A percentile compares a stretch with the other conserved stretches of the same genome.
phyloP scores from a whole-genome alignment of 92 coral and sea anemone species.

The Epizoanthus ramosus region DNA sequence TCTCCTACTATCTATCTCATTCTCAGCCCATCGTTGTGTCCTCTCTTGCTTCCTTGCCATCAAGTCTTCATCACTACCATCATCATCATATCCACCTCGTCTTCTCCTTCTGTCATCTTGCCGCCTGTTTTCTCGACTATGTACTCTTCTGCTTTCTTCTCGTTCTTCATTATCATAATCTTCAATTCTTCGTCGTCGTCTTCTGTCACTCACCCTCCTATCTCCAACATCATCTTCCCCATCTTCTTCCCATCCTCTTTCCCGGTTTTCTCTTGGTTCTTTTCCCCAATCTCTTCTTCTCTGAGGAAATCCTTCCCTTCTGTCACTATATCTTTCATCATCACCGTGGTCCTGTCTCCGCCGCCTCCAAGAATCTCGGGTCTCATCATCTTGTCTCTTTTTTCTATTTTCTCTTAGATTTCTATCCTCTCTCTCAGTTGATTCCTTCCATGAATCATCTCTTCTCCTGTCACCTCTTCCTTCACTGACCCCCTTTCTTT shows the following conservation, averaged over 20 bases:
- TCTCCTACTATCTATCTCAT: constrained; percentile 10
- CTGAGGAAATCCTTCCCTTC: not conserved
- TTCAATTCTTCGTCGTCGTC: constrained; percentile 10
- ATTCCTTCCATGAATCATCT: constrained; percentile 6
- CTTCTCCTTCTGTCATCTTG: constrained; percentile 19
- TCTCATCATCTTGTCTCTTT: constrained; percentile 19
- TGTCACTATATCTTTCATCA: not conserved
- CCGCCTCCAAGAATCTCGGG: constrained; percentile 4
- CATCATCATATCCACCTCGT: constrained; percentile 20
- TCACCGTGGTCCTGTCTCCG: not conserved
- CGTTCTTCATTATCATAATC: constrained; percentile 8
- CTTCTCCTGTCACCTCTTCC: constrained; percentile 17
- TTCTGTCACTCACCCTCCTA: constrained; percentile 15
- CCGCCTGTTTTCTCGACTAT: not conserved
- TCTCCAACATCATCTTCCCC: constrained; percentile 3
- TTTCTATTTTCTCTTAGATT: constrained; percentile 26
- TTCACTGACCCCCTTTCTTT: constrained; percentile 8
- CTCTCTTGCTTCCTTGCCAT: constrained; percentile 49
- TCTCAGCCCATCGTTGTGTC: constrained; percentile 47
- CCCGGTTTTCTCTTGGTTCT: constrained; percentile 19
- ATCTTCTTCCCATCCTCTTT: not conserved
- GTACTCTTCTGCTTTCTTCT: constrained; percentile 6
- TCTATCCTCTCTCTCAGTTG: not conserved
- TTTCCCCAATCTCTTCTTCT: constrained; percentile 11
- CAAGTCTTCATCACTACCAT: constrained; percentile 20